A percentile compares a stretch with the other conserved stretches of the same genome.
These are phyloP conservation scores for Noctua comes DNA, from an alignment of 2,888 invertebrate genomes.

Conservation along the genomic window DNA sequence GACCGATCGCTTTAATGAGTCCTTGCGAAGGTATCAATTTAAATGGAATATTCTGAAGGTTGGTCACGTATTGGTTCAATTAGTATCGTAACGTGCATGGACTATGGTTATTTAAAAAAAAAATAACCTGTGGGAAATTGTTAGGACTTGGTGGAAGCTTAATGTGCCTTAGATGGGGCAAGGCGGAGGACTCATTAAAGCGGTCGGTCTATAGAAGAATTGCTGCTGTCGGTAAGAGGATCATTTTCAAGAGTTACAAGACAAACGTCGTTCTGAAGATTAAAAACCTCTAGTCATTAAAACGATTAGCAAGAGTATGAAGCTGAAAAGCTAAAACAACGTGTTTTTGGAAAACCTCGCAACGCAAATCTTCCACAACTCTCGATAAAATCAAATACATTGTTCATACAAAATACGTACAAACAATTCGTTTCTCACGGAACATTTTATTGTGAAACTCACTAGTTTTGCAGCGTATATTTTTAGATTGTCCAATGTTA, in stretches of 20 bases:
- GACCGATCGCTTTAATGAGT: too few species aligned
- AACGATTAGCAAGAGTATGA: neutral
- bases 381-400: neutral
- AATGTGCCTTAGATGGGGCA: too few species aligned
- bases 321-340: neutral
- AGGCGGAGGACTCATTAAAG: too few species aligned
- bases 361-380: neutral
- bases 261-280: neutral
- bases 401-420: slow-evolving; percentile 8
- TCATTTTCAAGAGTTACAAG: neutral
- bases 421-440: slow-evolving; percentile 37
- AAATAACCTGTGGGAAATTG: too few species aligned
- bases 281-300: neutral
- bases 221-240: neutral
- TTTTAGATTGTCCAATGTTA: slow-evolving; percentile 35
- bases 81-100: too few species aligned
- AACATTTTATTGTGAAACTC: slow-evolving; percentile 31
- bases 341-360: neutral
- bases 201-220: neutral
- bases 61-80: too few species aligned
- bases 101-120: too few species aligned
- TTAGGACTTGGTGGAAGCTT: too few species aligned
- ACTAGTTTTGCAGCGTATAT: slow-evolving; percentile 41
- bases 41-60: too few species aligned
- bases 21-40: too few species aligned